phyloP scores from a whole-genome alignment of 2,797 vertebrate species.

The Kryptopterus vitreolus region DNA sequence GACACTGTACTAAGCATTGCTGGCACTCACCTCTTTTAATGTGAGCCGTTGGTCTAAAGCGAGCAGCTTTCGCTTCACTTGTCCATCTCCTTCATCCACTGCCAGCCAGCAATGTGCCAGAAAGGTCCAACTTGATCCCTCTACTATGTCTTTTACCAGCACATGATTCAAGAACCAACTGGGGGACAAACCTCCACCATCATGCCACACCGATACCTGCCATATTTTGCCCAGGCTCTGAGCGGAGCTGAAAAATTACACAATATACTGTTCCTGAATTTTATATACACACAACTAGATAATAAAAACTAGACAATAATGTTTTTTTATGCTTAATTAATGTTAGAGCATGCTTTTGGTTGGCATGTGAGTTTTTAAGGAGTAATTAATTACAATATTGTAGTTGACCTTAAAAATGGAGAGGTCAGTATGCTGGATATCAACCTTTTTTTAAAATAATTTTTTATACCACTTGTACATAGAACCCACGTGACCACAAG shows the following conservation, averaged over 20 bases:
- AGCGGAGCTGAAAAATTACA: slow-evolving; percentile 64
- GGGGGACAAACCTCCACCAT: slow-evolving; percentile 73
- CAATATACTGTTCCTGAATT: neutral
- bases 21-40: slow-evolving; percentile 70
- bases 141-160: slow-evolving; percentile 69
- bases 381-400: too few species aligned
- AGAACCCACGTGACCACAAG: too few species aligned
- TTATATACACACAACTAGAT: neutral
- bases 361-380: neutral
- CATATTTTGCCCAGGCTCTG: slow-evolving; percentile 72
- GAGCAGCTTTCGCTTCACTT: slow-evolving; percentile 71
- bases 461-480: too few species aligned
- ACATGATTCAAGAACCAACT: slow-evolving; percentile 78
- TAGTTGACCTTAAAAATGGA: too few species aligned
- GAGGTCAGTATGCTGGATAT: too few species aligned
- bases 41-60: slow-evolving; percentile 60
- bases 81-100: slow-evolving; percentile 67
- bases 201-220: slow-evolving; percentile 81
- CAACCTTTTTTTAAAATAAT: too few species aligned
- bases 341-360: neutral
- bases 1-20: neutral
- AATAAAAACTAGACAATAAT: neutral
- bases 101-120: slow-evolving; percentile 80
- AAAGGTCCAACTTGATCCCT: slow-evolving; percentile 71
- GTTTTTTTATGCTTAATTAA: neutral